Base-by-base conservation (phyloP, 2,888 invertebrate species). In the Dioctria rufipes region DNA sequence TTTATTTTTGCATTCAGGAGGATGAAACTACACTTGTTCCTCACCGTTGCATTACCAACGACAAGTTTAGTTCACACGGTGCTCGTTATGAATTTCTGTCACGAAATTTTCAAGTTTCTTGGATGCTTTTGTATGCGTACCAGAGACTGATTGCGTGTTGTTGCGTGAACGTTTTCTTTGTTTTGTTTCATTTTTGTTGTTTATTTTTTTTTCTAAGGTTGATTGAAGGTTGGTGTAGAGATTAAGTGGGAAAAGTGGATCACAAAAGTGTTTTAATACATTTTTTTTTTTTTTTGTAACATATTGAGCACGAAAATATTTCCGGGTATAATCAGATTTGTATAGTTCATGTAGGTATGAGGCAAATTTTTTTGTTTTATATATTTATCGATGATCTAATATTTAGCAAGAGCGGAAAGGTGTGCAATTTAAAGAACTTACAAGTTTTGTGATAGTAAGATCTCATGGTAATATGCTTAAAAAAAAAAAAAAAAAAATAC, bases 71-170 rank as follows among this genome's bases (percentile, higher is more conserved):
- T 87, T 87, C 87, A 87, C 87, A 87, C 87, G 87, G 86, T 87
- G 86, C 86, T 87, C 86, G 86, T 87, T 87, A 87, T 86, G 87
- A 86, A 87, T 87, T 87, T 86, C 86, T 87, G 87, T 87, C 87
- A 87, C 87, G 87, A 87, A 85, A 87, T 87, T 86, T 87, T 87
- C 86, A 86, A 86, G 87, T 87, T 87, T 83, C 82, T 83, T 81
- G 80, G 71, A 82, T 82, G 82, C 82, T 82, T 81, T 83, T 82
- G 80, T 83, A 80, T 82, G 83, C 81, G 82, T 82, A 81, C 81
- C 80, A 71, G 66, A 66, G 66, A 80, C 78, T 80, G 82, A 60
- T 80, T 80, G 77, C 80, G 81, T 73, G 80, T 42, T 82, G 51
- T 67, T 69, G 79, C 69, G 79, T 54, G 42, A 67, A 39, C 13